Evolutionary conservation across 2,113 vertebrate species (phyloP).

Genomic region (Cichladusa arquata): DNA sequence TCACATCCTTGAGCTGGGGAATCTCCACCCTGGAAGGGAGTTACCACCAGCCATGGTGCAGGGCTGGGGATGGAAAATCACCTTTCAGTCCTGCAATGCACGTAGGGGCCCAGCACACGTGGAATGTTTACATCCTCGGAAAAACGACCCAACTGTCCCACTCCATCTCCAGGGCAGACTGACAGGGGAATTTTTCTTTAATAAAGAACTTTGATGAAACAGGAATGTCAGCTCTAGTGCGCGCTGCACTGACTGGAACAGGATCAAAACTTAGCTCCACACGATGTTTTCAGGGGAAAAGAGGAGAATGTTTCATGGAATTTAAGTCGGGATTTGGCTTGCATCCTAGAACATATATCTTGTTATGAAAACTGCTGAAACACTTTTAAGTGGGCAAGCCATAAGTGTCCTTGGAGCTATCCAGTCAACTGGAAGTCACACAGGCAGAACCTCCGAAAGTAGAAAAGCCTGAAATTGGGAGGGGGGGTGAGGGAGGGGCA

Average conservation of each 20-base stretch:
- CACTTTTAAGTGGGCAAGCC: slow-evolving; percentile 47
- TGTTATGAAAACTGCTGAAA: slow-evolving; percentile 50
- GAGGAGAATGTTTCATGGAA: slow-evolving; percentile 50
- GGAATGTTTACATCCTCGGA: background rate
- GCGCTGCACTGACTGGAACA: background rate
- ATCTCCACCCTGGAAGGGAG: background rate
- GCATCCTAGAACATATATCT: slow-evolving; percentile 57
- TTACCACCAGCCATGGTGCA: fast-evolving
- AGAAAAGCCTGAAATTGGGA: background rate
- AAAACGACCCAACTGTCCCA: background rate
- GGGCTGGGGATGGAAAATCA: background rate
- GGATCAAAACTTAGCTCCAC: slow-evolving; percentile 53
- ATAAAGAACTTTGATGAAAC: slow-evolving; percentile 7
- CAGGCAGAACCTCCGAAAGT: background rate
- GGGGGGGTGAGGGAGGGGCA: background rate
- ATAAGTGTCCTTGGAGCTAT: slow-evolving; percentile 47
- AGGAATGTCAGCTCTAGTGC: slow-evolving; percentile 38
- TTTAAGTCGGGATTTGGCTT: slow-evolving; percentile 48
- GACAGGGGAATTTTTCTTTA: background rate
- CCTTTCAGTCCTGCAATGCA: background rate
- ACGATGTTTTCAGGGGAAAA: slow-evolving; percentile 56
- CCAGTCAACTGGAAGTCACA: slow-evolving; percentile 21
- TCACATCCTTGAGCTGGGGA: background rate
- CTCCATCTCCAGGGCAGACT: background rate
- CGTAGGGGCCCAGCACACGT: background rate